A percentile compares a stretch with the other conserved stretches of the same genome.
Evolutionary conservation across 2,888 invertebrate species (phyloP).

Genomic region (Lasioglossum malachurum): DNA sequence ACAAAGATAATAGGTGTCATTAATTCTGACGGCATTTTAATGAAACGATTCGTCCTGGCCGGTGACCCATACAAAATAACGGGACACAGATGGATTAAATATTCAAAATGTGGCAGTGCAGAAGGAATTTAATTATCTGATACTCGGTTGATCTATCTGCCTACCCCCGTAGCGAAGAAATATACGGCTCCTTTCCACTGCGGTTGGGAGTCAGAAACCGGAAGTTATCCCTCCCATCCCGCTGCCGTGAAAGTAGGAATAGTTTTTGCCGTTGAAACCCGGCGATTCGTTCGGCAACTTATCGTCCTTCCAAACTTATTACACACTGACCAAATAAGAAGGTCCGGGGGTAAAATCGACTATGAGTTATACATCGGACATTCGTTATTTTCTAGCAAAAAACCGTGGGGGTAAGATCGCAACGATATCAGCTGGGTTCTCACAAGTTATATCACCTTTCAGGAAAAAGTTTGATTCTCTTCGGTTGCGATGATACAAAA

Average conservation of each 20-base stretch:
- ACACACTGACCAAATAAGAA: slow-evolving; percentile 58
- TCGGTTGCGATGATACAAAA: background rate
- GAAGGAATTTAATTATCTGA: slow-evolving; percentile 81
- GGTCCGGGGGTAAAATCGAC: slow-evolving; percentile 23
- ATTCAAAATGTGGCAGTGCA: slow-evolving; percentile 68
- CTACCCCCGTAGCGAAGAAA: slow-evolving; percentile 47
- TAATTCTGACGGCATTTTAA: slow-evolving; percentile 33
- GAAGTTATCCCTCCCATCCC: slow-evolving; percentile 59
- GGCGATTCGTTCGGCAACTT: slow-evolving; percentile 57
- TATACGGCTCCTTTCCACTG: slow-evolving; percentile 53
- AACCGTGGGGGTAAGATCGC: slow-evolving; percentile 29
- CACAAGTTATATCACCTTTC: slow-evolving; percentile 8
- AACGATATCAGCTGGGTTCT: slow-evolving; percentile 15
- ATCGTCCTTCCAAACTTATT: slow-evolving; percentile 59
- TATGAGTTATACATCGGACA: slow-evolving; percentile 52
- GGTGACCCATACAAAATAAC: slow-evolving; percentile 17
- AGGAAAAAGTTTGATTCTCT: background rate
- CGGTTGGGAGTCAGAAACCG: slow-evolving; percentile 56
- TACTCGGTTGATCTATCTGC: slow-evolving; percentile 77
- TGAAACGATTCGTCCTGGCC: slow-evolving; percentile 16
- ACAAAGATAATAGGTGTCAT: slow-evolving; percentile 1
- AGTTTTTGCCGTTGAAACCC: slow-evolving; percentile 61
- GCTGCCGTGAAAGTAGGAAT: slow-evolving; percentile 65
- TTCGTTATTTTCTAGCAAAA: slow-evolving; percentile 42
- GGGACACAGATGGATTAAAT: slow-evolving; percentile 65